Evolutionary conservation across 2,797 vertebrate species (phyloP).

Genomic region (Enteromius trimaculatus): DNA sequence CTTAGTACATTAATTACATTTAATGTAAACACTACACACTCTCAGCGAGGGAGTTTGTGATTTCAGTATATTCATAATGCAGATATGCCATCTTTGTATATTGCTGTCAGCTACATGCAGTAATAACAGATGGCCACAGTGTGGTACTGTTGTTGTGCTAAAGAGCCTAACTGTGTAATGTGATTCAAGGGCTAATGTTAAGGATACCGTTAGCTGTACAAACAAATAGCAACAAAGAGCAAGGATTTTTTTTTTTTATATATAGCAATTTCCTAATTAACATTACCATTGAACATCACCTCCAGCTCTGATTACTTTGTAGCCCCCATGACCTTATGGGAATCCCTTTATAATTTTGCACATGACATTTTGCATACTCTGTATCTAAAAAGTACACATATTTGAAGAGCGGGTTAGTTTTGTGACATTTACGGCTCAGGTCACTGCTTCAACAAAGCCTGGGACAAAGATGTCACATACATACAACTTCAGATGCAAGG

Average conservation of each 20-base stretch:
- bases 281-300: neutral
- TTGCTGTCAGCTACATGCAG: neutral
- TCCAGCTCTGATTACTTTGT: neutral
- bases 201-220: neutral
- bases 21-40: neutral
- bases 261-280: neutral
- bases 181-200: neutral
- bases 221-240: neutral
- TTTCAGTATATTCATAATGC: neutral
- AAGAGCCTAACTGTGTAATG: neutral
- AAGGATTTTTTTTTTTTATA: neutral
- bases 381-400: neutral
- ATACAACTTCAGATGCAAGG: neutral
- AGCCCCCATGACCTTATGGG: neutral
- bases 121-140: neutral
- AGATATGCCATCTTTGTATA: neutral
- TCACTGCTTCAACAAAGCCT: neutral
- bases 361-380: neutral
- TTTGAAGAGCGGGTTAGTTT: neutral
- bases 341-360: neutral
- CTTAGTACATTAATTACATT: neutral
- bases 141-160: slow-evolving; percentile 17
- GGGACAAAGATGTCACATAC: neutral
- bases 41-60: neutral
- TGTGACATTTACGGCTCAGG: neutral